A percentile compares a stretch with the other conserved stretches of the same genome.
These are phyloP conservation scores for Cacatua alba DNA, from an alignment of 2,113 vertebrate genomes.

Conservation along the genomic window DNA sequence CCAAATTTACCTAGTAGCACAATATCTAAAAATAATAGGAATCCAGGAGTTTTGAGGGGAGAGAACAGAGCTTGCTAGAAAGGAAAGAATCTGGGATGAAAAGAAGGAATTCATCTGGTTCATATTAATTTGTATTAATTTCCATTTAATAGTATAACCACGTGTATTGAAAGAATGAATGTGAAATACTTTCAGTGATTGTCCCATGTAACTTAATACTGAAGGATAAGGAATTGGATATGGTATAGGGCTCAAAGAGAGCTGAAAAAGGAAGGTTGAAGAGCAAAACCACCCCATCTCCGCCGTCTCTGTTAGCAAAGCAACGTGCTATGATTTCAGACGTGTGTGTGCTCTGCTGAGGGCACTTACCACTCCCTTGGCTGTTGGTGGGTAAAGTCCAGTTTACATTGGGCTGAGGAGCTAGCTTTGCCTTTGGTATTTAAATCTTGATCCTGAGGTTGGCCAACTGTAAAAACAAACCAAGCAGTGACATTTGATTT, in stretches of 20 bases:
- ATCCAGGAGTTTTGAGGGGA: background rate
- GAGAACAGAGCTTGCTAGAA: background rate
- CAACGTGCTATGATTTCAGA: rapidly evolving
- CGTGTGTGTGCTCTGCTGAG: rapidly evolving
- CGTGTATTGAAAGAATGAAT: background rate
- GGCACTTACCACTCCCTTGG: background rate
- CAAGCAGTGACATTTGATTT: conserved; percentile 5
- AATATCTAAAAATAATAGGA: conserved; percentile 41
- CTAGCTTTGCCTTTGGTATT: conserved; percentile 13
- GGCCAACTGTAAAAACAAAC: conserved; percentile 51
- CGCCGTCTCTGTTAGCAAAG: rapidly evolving
- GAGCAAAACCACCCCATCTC: background rate
- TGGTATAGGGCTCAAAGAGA: background rate
- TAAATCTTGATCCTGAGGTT: background rate
- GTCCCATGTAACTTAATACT: background rate
- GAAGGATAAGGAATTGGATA: background rate
- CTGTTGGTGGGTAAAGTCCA: background rate
- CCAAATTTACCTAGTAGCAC: conserved; percentile 11
- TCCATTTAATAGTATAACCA: conserved; percentile 32
- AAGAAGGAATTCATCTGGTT: conserved; percentile 26
- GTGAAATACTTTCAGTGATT: background rate
- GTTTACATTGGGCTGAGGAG: background rate
- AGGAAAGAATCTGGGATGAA: conserved; percentile 11
- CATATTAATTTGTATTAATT: conserved; percentile 39
- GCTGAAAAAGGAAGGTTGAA: background rate